These are phyloP conservation scores for Tineola bisselliella DNA, from an alignment of 2,888 invertebrate species.

Conservation along the genomic window DNA sequence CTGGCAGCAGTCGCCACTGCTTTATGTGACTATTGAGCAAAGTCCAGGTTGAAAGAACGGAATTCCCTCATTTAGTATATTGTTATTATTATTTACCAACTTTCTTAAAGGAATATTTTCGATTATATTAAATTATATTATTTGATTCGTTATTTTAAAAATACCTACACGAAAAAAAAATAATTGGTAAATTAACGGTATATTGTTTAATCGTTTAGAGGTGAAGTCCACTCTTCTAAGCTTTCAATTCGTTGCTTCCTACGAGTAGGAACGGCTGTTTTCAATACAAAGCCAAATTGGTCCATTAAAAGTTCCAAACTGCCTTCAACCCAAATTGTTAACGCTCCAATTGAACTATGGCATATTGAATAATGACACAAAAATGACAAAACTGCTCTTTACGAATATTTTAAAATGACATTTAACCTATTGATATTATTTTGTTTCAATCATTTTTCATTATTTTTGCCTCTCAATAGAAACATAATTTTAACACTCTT, in stretches of 20 bases:
- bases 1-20: too few species aligned
- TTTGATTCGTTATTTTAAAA: too few species aligned
- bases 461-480: background rate
- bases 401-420: background rate
- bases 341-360: conserved; percentile 28
- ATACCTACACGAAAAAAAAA: too few species aligned
- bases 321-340: conserved; percentile 38
- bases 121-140: too few species aligned
- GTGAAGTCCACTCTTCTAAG: conserved; percentile 21
- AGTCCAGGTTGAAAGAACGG: too few species aligned
- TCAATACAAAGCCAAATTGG: conserved; percentile 49
- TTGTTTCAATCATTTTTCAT: background rate
- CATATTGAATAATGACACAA: conserved; percentile 23
- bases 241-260: conserved; percentile 24
- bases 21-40: too few species aligned
- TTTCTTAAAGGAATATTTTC: too few species aligned
- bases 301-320: conserved; percentile 51
- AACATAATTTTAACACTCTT: too few species aligned
- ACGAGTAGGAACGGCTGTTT: conserved; percentile 32
- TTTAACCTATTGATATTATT: background rate
- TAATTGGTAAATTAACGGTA: too few species aligned
- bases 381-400: background rate
- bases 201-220: conserved; percentile 31
- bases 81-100: too few species aligned
- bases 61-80: too few species aligned